phyloP scores from a whole-genome alignment of 1,140 invertebrate genomes.

The Eriocheir sinensis region DNA sequence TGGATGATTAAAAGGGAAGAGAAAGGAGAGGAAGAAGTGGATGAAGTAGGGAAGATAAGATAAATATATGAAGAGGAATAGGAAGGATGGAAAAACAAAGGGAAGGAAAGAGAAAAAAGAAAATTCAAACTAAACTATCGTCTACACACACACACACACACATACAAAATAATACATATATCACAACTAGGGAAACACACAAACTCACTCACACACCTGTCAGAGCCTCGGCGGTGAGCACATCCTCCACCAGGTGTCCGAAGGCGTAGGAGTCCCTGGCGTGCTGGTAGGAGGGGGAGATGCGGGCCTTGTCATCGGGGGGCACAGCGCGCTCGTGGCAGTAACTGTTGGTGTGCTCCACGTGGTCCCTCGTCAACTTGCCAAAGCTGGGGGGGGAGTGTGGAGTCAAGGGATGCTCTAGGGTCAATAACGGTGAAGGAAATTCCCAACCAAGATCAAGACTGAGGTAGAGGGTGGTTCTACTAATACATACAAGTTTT shows the following conservation, averaged over 20 bases:
- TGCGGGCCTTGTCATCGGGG: constrained; percentile 66
- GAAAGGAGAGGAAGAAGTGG: too few relatives aligned
- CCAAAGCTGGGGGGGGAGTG: constrained; percentile 46
- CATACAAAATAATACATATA: constrained; percentile 31
- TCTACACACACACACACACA: neutral
- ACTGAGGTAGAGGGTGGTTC: too few relatives aligned
- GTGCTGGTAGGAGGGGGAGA: constrained; percentile 69
- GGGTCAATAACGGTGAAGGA: too few relatives aligned
- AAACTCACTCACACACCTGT: constrained; percentile 38
- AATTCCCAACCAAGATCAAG: too few relatives aligned
- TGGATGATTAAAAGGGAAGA: too few relatives aligned
- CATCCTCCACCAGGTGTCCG: constrained; percentile 55
- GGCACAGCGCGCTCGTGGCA: constrained; percentile 63
- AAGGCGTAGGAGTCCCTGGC: constrained; percentile 68
- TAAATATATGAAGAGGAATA: too few relatives aligned
- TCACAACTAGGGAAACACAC: neutral
- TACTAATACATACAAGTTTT: too few relatives aligned
- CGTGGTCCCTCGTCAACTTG: constrained; percentile 64
- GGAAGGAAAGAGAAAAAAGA: too few relatives aligned
- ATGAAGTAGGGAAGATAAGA: too few relatives aligned
- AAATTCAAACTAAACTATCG: too few relatives aligned
- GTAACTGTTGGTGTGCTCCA: constrained; percentile 70
- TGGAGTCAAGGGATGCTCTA: too few relatives aligned
- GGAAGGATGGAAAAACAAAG: too few relatives aligned
- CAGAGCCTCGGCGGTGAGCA: constrained; percentile 48